Evolutionary conservation across 2,888 invertebrate species (phyloP), one percentile per base, ranked within the genome.

Genomic region (Coelinius sp.): DNA sequence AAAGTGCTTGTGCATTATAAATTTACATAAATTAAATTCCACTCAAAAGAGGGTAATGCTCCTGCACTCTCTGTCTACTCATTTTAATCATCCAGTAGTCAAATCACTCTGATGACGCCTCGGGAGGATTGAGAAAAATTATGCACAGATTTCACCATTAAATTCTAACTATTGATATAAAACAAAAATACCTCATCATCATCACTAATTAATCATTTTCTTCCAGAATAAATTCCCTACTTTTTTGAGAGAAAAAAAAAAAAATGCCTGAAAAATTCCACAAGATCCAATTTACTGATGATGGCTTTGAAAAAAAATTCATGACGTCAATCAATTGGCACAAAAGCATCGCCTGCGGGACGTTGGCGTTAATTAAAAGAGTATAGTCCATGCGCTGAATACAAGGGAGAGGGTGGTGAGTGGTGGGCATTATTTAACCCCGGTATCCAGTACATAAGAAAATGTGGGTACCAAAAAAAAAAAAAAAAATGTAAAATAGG

Each of bases 1-100:
- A 76, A 79, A 78, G 78, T 77, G 78, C 79, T 80, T 74, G 74
- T 73, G 71, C 74, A 74, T 79, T 78, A 80, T 77, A 77, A 81
- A 80, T 81, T 83, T 78, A 68, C 81, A 78, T 80, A 79, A 82
- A 81, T 81, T 81, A 78, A 80, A 82, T 81, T 80, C 77, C 75
- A 76, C 79, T 79, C 79, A 73, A 76, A 76, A 74, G 75, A n/a
- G 17, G 17, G 10, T 20, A 31, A 31, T 14, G 68, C 63, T 52
- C 56, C 68, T 27, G 53, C 68, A 20, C 12, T 35, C 20, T 22
- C 31, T 20, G 10, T 25, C 59, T 59, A 59, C 35, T 59, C 8
- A 59, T 59, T 31, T 56, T 27, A 56, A 56, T 56, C 56, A 31
- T 17, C 1, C 56, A 31, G 14, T 27, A 53, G 31, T 56, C 20